phyloP scores from a whole-genome alignment of 1,140 invertebrate genomes.

The Drepana arcuata region DNA sequence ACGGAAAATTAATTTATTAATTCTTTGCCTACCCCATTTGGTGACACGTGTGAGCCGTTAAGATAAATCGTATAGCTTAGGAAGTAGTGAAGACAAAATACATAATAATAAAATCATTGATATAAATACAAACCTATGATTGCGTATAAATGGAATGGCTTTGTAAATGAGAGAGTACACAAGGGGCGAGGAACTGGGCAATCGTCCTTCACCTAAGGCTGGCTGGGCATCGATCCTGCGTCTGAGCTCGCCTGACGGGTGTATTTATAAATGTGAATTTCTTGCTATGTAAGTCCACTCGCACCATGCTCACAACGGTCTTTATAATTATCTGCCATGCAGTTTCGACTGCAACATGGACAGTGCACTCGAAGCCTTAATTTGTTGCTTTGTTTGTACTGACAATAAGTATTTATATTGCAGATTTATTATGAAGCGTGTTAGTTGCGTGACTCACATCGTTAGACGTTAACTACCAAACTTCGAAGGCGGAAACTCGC shows the following conservation, averaged over 20 bases:
- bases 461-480: conserved; percentile 46
- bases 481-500: conserved; percentile 63
- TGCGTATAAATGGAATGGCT: neutral
- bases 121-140: too few species aligned
- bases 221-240: conserved; percentile 56
- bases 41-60: neutral
- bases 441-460: conserved; percentile 58
- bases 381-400: neutral
- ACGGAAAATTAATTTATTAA: too few species aligned
- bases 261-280: conserved; percentile 56
- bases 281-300: conserved; percentile 8
- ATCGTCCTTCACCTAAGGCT: conserved; percentile 64
- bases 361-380: conserved; percentile 27
- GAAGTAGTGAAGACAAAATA: neutral
- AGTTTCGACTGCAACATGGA: too few species aligned
- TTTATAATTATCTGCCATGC: too few species aligned
- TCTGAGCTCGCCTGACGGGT: conserved; percentile 44
- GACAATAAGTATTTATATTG: conserved; percentile 10
- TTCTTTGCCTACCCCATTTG: too few species aligned
- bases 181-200: conserved; percentile 47
- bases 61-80: neutral
- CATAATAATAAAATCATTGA: neutral
- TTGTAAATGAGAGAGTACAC: conserved; percentile 18
- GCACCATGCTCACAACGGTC: conserved; percentile 9
- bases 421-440: conserved; percentile 33